phyloP scores from a whole-genome alignment of 2,797 vertebrate genomes.

The Knipowitschia caucasica region DNA sequence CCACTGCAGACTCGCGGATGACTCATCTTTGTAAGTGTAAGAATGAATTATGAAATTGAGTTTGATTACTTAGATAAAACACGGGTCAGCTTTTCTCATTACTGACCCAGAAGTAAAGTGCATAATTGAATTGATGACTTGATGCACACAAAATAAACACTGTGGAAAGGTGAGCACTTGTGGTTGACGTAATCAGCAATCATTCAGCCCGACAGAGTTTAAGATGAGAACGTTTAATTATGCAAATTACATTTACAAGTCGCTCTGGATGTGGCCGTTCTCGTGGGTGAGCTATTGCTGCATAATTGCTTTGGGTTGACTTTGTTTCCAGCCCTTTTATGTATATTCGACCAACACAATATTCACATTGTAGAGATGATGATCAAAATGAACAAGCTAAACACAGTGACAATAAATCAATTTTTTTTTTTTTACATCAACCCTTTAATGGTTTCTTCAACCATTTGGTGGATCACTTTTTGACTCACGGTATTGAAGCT shows the following conservation, averaged over 20 bases:
- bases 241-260: neutral
- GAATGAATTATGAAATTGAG: constrained; percentile 1
- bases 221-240: constrained; percentile 3
- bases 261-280: neutral
- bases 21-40: neutral
- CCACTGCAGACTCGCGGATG: constrained; percentile 9
- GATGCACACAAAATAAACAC: neutral
- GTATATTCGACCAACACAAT: too few species aligned
- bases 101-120: constrained; percentile 3
- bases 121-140: constrained; percentile 5
- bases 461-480: too few species aligned
- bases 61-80: neutral
- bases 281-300: neutral
- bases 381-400: too few species aligned
- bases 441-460: too few species aligned
- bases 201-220: neutral
- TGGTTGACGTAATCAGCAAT: neutral
- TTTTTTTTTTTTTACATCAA: too few species aligned
- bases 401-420: too few species aligned
- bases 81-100: neutral
- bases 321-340: neutral
- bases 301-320: neutral
- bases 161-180: neutral
- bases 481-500: too few species aligned
- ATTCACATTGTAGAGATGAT: too few species aligned